Evolutionary conservation across 2,797 vertebrate genomes (phyloP).

Genomic region (Dendrocincla tyrannina): DNA sequence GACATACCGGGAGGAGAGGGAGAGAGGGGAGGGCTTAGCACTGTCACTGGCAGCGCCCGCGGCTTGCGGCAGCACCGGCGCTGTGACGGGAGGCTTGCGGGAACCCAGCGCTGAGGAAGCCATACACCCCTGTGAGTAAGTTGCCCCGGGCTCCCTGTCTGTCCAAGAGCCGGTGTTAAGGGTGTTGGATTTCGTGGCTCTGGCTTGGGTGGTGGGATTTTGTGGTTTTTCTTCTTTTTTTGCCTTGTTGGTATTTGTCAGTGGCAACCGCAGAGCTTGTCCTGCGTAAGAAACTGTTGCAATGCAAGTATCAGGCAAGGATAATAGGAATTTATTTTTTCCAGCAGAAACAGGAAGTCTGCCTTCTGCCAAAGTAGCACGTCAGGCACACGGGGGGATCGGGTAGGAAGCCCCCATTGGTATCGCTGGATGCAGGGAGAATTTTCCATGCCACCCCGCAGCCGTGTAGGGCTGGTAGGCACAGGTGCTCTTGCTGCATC

Average conservation of each 20-base stretch:
- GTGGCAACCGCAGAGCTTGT: not conserved
- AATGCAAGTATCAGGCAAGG: not conserved
- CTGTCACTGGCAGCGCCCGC: not conserved
- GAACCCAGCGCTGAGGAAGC: not conserved
- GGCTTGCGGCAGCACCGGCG: not conserved
- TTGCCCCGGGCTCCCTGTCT: not conserved
- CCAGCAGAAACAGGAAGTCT: not conserved
- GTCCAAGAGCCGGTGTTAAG: rapidly evolving
- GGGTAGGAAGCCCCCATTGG: not conserved
- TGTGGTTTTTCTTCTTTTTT: too few relatives aligned
- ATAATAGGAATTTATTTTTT: not conserved
- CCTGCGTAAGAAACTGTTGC: not conserved
- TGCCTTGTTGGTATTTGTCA: rapidly evolving
- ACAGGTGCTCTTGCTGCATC: not conserved
- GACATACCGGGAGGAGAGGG: not conserved
- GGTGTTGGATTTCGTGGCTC: not conserved
- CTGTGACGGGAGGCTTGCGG: not conserved
- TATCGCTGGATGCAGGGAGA: rapidly evolving
- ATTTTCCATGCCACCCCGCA: not conserved
- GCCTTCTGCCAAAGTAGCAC: rapidly evolving
- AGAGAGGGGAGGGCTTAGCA: not conserved
- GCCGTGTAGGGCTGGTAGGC: rapidly evolving
- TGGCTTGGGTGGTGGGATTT: not conserved
- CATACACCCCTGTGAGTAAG: not conserved
- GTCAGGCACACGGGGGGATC: not conserved